These are phyloP conservation scores for Smutsia gigantea DNA, from an alignment of 2,797 vertebrate genomes.

Conservation along the genomic window DNA sequence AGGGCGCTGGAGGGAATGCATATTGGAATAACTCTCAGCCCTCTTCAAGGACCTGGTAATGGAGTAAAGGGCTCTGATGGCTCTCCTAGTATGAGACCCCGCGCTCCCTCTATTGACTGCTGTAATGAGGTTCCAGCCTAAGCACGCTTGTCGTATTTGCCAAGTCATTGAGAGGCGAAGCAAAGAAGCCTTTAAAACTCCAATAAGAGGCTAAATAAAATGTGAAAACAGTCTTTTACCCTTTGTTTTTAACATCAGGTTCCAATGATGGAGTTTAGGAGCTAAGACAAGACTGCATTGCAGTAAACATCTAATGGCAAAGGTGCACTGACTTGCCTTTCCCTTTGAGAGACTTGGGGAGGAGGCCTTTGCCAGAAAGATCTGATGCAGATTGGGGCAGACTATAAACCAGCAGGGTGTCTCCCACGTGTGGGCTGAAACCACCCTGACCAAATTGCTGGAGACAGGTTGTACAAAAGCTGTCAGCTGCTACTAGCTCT, in stretches of 20 bases:
- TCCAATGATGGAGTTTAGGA: constrained; percentile 31
- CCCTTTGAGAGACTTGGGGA: background rate
- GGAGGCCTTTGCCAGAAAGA: constrained; percentile 9
- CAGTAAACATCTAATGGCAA: background rate
- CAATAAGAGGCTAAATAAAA: constrained; percentile 58
- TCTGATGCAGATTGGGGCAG: constrained; percentile 71
- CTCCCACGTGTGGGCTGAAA: constrained; percentile 55
- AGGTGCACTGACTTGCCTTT: constrained; percentile 26
- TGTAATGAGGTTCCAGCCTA: constrained; percentile 24
- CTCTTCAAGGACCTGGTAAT: background rate
- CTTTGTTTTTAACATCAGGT: constrained; percentile 42
- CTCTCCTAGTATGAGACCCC: background rate
- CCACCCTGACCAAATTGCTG: constrained; percentile 63
- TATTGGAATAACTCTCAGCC: background rate
- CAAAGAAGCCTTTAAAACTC: constrained; percentile 45
- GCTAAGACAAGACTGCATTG: background rate
- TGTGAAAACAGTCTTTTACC: constrained; percentile 29
- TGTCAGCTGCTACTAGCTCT: constrained; percentile 60
- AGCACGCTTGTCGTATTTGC: constrained; percentile 52
- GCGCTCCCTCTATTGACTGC: background rate
- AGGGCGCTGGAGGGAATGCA: background rate
- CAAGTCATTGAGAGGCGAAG: constrained; percentile 26
- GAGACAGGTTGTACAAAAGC: constrained; percentile 64
- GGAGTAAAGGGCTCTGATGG: background rate
- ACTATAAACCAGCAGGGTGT: constrained; percentile 74